Conservation (phyloP, 2,113 vertebrate genomes). For the Oriolus oriolus region DNA sequence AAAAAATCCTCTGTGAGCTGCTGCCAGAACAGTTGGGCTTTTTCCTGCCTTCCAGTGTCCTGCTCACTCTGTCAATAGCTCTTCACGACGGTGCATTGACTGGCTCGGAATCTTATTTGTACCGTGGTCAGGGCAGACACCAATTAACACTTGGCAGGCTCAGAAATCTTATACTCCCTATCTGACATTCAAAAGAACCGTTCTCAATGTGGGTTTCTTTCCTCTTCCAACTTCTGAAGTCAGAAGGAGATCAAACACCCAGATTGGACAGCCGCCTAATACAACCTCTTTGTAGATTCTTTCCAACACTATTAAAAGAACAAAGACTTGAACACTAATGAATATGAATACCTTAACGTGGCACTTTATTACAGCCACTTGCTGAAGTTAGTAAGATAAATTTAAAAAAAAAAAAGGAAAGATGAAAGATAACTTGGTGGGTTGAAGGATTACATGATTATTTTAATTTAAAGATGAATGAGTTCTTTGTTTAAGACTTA, state of each 20-base stretch:
- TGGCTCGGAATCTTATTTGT: slow-evolving; percentile 68
- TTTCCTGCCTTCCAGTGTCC: slow-evolving; percentile 31
- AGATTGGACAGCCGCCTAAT: slow-evolving; percentile 68
- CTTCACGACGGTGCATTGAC: slow-evolving; percentile 62
- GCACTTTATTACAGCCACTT: slow-evolving; percentile 66
- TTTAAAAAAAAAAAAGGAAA: slow-evolving; percentile 28
- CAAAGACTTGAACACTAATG: slow-evolving; percentile 69
- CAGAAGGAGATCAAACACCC: slow-evolving; percentile 68
- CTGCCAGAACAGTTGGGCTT: slow-evolving; percentile 32
- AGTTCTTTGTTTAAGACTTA: slow-evolving; percentile 53
- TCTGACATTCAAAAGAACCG: slow-evolving; percentile 71
- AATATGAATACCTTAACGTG: slow-evolving; percentile 71
- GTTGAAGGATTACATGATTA: slow-evolving; percentile 60
- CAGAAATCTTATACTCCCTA: slow-evolving; percentile 56
- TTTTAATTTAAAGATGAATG: slow-evolving; percentile 63
- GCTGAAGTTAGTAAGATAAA: slow-evolving; percentile 54
- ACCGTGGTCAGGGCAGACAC: slow-evolving; percentile 60
- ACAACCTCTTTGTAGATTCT: slow-evolving; percentile 71
- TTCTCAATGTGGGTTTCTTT: slow-evolving; percentile 42
- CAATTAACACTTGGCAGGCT: slow-evolving; percentile 77
- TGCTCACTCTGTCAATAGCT: slow-evolving; percentile 57
- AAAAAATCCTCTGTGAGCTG: slow-evolving; percentile 28
- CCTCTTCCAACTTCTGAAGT: slow-evolving; percentile 54
- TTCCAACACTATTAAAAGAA: slow-evolving; percentile 76
- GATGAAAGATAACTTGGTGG: slow-evolving; percentile 54